Evolutionary conservation across 1,140 invertebrate species (phyloP), one percentile per base, ranked within the genome.

Genomic region (Platorchestia sp.): DNA sequence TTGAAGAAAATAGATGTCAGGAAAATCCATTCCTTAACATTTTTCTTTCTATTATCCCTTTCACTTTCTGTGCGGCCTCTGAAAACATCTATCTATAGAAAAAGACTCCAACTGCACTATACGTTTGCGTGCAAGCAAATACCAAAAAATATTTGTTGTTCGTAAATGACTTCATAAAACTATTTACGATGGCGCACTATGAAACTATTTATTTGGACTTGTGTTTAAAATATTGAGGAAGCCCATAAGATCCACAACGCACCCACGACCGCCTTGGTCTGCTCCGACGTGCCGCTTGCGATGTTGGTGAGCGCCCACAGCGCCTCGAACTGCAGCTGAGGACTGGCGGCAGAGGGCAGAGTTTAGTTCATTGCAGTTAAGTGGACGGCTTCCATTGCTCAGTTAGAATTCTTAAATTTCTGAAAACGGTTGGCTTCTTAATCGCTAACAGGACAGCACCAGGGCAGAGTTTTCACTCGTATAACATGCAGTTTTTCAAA

Each of bases 231-330:
- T 51, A 51, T 51, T 51, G 47, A 10, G 47, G 6, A 51, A 51
- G 19, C 19, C 47, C 40, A 14, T 86, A 86, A 42, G 41, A 75
- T 14, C 22, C 5, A 42, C 41, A 44, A 42, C 41, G 41, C 96
- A 96, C 96, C 98, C 5, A 99, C 98, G 75, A 99, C 98, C 91
- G 98, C 98, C 96, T 98, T 98, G 3, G 99, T 99, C 97, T 99
- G 99, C n/a, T 98, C 98, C 27, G 99, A 98, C 10, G 98, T 99
- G 36, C 99, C 99, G 0, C 99, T 99, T 19, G 99, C 99, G 96
- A 99, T 99, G 97, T 99, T 99, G 59, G 99, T 99, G 43, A 99
- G 97, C 0, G 99, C 99, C 99, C 99, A 99, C 0, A 99, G 98
- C 45, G 99, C 98, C 97, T 99, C 99, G 97, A 99, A 99, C 97